These are phyloP conservation scores for Sinosuthora webbiana DNA, from an alignment of 2,113 vertebrate species.

Conservation along the genomic window DNA sequence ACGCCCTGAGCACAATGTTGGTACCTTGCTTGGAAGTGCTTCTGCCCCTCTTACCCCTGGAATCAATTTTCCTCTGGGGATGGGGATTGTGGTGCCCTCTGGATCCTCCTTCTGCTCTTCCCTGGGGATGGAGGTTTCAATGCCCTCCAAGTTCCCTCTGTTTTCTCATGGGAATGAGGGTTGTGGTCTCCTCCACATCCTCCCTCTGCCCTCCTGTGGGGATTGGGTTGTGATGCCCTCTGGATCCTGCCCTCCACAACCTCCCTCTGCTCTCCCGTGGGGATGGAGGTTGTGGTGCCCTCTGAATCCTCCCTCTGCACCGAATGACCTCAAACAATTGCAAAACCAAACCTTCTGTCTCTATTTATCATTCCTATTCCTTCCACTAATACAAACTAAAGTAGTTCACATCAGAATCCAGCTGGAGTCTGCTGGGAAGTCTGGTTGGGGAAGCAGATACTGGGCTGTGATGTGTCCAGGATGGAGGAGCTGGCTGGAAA, in stretches of 20 bases:
- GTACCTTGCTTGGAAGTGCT: neutral
- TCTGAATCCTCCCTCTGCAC: neutral
- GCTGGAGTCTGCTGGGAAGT: neutral
- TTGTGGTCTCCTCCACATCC: neutral
- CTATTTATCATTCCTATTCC: neutral
- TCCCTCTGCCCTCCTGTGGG: neutral
- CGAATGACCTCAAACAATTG: neutral
- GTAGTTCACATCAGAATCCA: neutral
- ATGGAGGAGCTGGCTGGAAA: neutral
- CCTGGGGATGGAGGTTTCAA: neutral
- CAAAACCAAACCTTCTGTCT: neutral
- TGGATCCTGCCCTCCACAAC: fast-evolving
- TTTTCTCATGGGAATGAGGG: fast-evolving
- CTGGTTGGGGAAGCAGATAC: neutral
- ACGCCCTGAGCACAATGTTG: fast-evolving
- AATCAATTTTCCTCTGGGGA: neutral
- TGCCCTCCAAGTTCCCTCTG: neutral
- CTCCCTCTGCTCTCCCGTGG: neutral
- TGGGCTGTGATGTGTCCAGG: neutral
- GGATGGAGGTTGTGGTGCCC: neutral
- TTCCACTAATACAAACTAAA: neutral
- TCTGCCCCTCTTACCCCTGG: neutral
- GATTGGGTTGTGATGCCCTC: neutral
- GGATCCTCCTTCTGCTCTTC: neutral
- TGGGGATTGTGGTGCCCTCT: neutral